Conservation (phyloP, 92 coral and sea anemone genomes). For the Epizoanthus stellaris region DNA sequence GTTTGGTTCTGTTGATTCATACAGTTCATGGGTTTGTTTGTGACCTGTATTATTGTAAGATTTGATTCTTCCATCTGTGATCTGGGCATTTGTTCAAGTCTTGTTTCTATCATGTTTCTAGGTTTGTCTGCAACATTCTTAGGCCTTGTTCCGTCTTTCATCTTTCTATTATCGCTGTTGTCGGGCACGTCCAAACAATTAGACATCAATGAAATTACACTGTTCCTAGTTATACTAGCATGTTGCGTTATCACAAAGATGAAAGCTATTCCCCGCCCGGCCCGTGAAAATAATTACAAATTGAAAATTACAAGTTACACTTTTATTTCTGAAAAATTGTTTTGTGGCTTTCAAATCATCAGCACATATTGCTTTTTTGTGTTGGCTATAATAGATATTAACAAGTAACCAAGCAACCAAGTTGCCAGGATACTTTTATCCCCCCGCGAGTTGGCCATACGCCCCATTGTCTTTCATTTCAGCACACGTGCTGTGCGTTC, state of each 20-base stretch:
- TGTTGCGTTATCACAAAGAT: background rate
- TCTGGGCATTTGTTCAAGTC: conserved; percentile 4
- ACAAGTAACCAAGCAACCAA: conserved; percentile 19
- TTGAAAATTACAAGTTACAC: background rate
- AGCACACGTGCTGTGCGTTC: conserved; percentile 24
- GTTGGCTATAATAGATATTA: background rate
- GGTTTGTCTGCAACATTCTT: conserved; percentile 24
- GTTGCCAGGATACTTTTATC: background rate
- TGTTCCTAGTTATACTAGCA: background rate
- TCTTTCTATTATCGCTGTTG: background rate
- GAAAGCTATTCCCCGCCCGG: background rate
- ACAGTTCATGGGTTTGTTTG: background rate
- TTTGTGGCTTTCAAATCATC: conserved; percentile 2
- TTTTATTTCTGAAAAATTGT: background rate
- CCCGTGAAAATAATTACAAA: background rate
- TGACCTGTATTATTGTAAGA: background rate
- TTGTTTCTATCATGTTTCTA: background rate
- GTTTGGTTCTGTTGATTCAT: background rate
- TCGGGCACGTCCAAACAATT: background rate
- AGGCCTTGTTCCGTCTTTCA: background rate
- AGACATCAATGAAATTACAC: background rate
- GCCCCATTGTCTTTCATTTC: background rate
- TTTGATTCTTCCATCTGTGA: conserved; percentile 9
- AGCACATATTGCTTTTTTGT: conserved; percentile 15
- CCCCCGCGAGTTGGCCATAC: background rate